Conservation (phyloP, 2,113 vertebrate species). For the Pelobates fuscus region DNA sequence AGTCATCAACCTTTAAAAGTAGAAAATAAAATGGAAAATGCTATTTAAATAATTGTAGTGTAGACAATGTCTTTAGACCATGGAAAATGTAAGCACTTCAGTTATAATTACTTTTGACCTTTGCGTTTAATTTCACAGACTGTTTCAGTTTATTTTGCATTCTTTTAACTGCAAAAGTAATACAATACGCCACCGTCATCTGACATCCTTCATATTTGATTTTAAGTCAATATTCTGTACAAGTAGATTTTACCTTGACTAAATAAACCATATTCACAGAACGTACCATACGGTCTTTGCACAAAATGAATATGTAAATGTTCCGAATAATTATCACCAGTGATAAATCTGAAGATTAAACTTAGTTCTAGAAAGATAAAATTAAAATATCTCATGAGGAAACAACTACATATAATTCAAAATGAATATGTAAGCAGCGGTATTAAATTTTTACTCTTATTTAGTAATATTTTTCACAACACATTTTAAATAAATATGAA, state of each 20-base stretch:
- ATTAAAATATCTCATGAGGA: slow-evolving; percentile 47
- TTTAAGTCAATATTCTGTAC: slow-evolving; percentile 44
- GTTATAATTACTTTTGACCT: slow-evolving; percentile 50
- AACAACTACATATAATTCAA: slow-evolving; percentile 52
- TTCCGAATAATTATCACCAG: slow-evolving; percentile 54
- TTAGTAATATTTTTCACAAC: neutral
- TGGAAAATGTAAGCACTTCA: slow-evolving; percentile 45
- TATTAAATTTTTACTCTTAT: slow-evolving; percentile 42
- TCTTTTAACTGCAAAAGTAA: slow-evolving; percentile 45
- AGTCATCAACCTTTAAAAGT: slow-evolving; percentile 44
- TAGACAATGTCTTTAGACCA: slow-evolving; percentile 38
- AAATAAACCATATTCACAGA: slow-evolving; percentile 50
- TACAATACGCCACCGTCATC: slow-evolving; percentile 43
- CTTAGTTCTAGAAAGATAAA: slow-evolving; percentile 55
- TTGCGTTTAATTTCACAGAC: slow-evolving; percentile 49
- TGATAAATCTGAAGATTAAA: slow-evolving; percentile 49
- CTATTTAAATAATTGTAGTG: slow-evolving; percentile 49
- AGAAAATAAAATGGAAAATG: slow-evolving; percentile 35
- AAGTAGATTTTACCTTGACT: slow-evolving; percentile 40
- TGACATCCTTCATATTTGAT: slow-evolving; percentile 36
- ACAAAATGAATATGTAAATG: slow-evolving; percentile 54
- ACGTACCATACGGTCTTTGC: slow-evolving; percentile 34
- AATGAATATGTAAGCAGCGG: slow-evolving; percentile 56
- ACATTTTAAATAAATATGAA: neutral
- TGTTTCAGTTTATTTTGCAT: slow-evolving; percentile 17